Evolutionary conservation across 1,140 invertebrate species (phyloP).

Genomic region (Bemisia tabaci): DNA sequence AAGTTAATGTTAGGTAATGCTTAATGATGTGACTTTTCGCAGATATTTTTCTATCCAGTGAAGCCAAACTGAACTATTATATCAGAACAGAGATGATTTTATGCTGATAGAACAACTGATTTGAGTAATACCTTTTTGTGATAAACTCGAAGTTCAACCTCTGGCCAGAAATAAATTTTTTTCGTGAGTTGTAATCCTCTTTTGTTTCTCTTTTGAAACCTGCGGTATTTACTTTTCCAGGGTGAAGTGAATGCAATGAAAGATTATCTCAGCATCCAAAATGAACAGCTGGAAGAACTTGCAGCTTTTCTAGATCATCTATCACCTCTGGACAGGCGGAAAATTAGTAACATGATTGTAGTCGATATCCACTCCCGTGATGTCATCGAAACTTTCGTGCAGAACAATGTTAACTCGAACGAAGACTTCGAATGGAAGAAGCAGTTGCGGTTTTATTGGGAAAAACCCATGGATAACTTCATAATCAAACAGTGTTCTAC

Average conservation of each 20-base stretch:
- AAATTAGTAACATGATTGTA: conserved; percentile 75
- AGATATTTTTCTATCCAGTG: too few species aligned
- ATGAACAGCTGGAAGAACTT: conserved; percentile 69
- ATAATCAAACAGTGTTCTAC: conserved; percentile 65
- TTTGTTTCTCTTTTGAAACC: too few species aligned
- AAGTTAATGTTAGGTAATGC: too few species aligned
- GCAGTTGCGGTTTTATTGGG: conserved; percentile 83
- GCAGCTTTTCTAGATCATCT: conserved; percentile 48
- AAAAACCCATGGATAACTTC: conserved; percentile 63
- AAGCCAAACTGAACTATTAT: too few species aligned
- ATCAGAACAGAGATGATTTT: too few species aligned
- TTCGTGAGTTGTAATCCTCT: too few species aligned
- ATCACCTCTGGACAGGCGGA: conserved; percentile 55
- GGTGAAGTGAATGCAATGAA: conserved; percentile 79
- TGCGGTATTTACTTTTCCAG: conserved; percentile 28
- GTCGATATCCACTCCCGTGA: conserved; percentile 82
- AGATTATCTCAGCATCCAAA: conserved; percentile 64
- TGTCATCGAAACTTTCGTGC: conserved; percentile 74
- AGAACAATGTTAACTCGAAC: conserved; percentile 66
- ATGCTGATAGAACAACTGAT: too few species aligned
- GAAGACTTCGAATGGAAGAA: conserved; percentile 86
- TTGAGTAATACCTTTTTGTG: too few species aligned
- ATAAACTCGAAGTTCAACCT: too few species aligned
- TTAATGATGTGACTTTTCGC: too few species aligned
- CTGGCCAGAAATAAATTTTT: too few species aligned